Evolutionary conservation across 2,888 invertebrate genomes (phyloP).

Genomic region (Athalia cordata): DNA sequence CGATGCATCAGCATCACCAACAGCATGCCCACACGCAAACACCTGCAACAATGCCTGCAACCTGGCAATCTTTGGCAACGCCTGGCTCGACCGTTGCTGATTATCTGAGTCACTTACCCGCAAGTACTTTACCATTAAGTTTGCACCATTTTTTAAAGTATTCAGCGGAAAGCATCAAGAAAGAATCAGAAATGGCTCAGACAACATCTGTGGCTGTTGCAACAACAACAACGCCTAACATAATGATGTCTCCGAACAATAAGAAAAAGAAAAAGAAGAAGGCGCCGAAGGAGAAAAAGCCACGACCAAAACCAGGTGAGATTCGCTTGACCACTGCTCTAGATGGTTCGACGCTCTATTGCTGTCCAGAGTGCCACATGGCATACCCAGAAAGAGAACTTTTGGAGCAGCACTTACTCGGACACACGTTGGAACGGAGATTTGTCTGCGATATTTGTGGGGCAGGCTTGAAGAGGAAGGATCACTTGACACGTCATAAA

Average conservation of each 20-base stretch:
- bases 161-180: constrained; percentile 85
- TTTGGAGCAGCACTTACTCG: constrained; percentile 89
- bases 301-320: constrained; percentile 89
- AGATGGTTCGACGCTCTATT: constrained; percentile 89
- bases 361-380: constrained; percentile 93
- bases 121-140: constrained; percentile 84
- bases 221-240: constrained; percentile 69
- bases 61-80: constrained; percentile 84
- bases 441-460: constrained; percentile 94
- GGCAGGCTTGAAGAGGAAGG: constrained; percentile 90
- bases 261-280: constrained; percentile 91
- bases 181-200: constrained; percentile 79
- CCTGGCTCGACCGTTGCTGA: constrained; percentile 89
- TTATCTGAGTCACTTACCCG: constrained; percentile 87
- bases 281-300: constrained; percentile 85
- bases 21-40: constrained; percentile 72
- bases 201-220: constrained; percentile 72
- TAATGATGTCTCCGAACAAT: constrained; percentile 68
- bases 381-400: constrained; percentile 90
- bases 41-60: constrained; percentile 75
- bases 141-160: constrained; percentile 90
- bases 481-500: constrained; percentile 90
- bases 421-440: constrained; percentile 88
- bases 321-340: constrained; percentile 86
- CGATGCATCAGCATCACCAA: constrained; percentile 74